Conservation (phyloP, 2,113 vertebrate genomes). For the Pteropus alecto region DNA sequence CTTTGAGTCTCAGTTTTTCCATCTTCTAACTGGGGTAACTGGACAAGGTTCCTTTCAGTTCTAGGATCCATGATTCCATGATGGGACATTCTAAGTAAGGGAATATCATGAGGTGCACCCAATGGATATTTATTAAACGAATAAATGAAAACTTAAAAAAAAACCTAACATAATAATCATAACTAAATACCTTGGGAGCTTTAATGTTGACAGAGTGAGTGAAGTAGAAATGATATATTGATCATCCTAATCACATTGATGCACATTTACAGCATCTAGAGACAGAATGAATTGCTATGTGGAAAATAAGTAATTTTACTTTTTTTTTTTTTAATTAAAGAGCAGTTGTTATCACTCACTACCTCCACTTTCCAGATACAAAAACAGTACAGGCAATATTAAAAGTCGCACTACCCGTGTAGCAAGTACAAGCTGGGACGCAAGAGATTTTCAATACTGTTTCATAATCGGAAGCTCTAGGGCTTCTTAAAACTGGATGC, state of each 20-base stretch:
- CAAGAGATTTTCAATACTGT: neutral
- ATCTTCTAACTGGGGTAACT: neutral
- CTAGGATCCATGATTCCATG: neutral
- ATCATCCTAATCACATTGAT: neutral
- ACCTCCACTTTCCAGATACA: neutral
- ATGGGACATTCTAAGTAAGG: neutral
- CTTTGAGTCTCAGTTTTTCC: neutral
- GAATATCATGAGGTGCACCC: neutral
- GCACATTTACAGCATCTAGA: neutral
- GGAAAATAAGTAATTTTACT: neutral
- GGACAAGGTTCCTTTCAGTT: neutral
- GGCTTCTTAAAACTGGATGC: neutral
- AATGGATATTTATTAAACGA: neutral
- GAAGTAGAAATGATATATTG: neutral
- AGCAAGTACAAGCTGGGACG: neutral
- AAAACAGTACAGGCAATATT: neutral
- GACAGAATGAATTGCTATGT: neutral
- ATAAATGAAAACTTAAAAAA: neutral
- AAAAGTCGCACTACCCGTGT: neutral
- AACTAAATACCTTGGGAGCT: neutral
- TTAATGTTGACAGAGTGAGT: neutral
- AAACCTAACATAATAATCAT: neutral
- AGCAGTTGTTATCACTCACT: neutral
- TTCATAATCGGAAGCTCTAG: neutral
- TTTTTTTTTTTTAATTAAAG: neutral